phyloP scores from a whole-genome alignment of 2,113 vertebrate species.

The Corythornis cristatus region DNA sequence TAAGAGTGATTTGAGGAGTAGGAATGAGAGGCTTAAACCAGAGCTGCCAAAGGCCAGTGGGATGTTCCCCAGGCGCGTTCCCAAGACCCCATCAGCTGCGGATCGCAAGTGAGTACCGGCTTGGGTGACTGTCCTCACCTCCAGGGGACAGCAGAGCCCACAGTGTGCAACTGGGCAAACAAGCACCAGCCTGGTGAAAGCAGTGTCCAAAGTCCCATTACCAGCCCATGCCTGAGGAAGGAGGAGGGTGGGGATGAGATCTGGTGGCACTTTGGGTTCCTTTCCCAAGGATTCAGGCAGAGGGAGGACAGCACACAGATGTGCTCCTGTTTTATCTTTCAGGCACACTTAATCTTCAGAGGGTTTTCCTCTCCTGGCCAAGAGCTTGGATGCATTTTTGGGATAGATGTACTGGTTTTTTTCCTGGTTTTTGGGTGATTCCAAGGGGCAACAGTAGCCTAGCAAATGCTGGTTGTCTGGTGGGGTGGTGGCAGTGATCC shows the following conservation, averaged over 20 bases:
- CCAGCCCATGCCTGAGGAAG: not conserved
- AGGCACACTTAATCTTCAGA: fast-evolving
- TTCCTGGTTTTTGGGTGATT: not conserved
- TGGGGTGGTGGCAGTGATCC: not conserved
- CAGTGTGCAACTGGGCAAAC: not conserved
- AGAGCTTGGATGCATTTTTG: not conserved
- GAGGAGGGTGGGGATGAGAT: not conserved
- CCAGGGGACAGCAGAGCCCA: not conserved
- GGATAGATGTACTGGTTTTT: not conserved
- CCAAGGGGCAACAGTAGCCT: not conserved
- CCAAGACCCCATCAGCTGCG: not conserved
- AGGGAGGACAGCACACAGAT: fast-evolving
- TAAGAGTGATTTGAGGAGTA: not conserved
- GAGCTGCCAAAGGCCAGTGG: fast-evolving
- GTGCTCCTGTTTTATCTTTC: not conserved
- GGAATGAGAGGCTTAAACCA: not conserved
- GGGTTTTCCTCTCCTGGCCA: not conserved
- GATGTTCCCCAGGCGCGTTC: not conserved
- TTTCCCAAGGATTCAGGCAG: fast-evolving
- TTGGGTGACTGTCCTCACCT: fast-evolving
- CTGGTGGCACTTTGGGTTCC: not conserved
- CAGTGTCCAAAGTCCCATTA: not conserved
- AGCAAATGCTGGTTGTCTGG: not conserved
- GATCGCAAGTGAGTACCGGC: constrained; percentile 69
- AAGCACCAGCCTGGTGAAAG: not conserved